Percentiles rank a stretch among this genome's conserved stretches.
phyloP scores from a whole-genome alignment of 2,888 invertebrate genomes.

The Gandaritis pyraliata region DNA sequence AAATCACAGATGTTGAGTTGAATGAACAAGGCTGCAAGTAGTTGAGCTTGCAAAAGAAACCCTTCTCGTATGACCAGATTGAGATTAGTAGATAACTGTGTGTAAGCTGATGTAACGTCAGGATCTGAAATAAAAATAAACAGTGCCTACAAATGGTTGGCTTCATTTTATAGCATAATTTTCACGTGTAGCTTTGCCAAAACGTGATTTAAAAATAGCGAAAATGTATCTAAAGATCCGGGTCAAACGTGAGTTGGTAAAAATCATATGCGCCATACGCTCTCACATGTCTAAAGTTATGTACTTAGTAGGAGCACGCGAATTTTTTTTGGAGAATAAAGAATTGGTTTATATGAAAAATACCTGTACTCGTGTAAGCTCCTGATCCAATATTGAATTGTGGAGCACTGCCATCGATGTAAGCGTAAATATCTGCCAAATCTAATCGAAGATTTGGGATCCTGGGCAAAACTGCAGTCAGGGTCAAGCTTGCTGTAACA shows the following conservation, averaged over 20 bases:
- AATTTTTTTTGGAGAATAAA: too few relatives aligned
- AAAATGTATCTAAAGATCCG: too few relatives aligned
- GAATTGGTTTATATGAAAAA: background rate
- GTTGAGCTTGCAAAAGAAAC: constrained; percentile 31
- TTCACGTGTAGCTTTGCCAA: too few relatives aligned
- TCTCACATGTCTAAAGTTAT: too few relatives aligned
- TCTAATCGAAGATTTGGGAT: constrained; percentile 33
- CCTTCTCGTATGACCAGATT: constrained; percentile 24
- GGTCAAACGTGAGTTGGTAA: too few relatives aligned
- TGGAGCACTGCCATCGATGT: constrained; percentile 20
- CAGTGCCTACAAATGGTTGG: too few relatives aligned
- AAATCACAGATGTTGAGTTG: constrained; percentile 36
- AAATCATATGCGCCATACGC: too few relatives aligned
- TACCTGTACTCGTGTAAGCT: constrained; percentile 30
- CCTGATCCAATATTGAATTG: constrained; percentile 25
- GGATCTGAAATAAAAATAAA: constrained; percentile 24
- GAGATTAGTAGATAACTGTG: constrained; percentile 23
- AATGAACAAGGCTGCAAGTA: constrained; percentile 32
- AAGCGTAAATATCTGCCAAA: constrained; percentile 32
- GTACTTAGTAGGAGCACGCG: too few relatives aligned
- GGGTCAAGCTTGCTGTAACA: constrained; percentile 24
- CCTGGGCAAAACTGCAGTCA: constrained; percentile 36
- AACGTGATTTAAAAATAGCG: too few relatives aligned
- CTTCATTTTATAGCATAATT: too few relatives aligned
- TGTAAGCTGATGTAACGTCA: constrained; percentile 16